phyloP scores from a whole-genome alignment of 2,113 vertebrate genomes.

The Gavia stellata region DNA sequence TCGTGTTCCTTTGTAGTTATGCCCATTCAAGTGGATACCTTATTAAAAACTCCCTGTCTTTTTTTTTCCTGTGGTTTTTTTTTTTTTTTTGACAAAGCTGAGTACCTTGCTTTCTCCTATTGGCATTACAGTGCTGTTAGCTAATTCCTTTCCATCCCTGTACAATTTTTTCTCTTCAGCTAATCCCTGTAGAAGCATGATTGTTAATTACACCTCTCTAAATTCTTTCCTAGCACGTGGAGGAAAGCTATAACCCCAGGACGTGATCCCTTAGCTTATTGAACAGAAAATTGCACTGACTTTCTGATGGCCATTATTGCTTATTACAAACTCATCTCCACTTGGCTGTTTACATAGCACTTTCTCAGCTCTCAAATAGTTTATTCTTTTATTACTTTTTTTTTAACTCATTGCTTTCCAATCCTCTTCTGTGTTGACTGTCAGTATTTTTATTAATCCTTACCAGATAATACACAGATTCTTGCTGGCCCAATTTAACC shows the following conservation, averaged over 20 bases:
- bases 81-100: background rate
- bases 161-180: background rate
- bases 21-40: background rate
- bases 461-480: background rate
- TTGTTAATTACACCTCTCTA: conserved; percentile 6
- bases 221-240: background rate
- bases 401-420: background rate
- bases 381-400: background rate
- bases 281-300: background rate
- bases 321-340: background rate
- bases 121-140: background rate
- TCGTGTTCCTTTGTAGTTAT: background rate
- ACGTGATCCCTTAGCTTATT: background rate
- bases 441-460: background rate
- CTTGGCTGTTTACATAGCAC: background rate
- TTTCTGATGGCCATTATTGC: background rate
- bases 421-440: background rate
- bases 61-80: background rate
- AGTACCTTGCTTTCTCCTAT: background rate
- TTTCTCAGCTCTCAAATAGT: background rate
- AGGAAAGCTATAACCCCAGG: background rate
- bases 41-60: background rate
- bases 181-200: background rate
- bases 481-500: background rate
- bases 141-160: background rate